These are phyloP conservation scores for Halisarca cf. caerulea DNA, from an alignment of 37 sponge, comb jelly and placozoan species.

Conservation along the genomic window DNA sequence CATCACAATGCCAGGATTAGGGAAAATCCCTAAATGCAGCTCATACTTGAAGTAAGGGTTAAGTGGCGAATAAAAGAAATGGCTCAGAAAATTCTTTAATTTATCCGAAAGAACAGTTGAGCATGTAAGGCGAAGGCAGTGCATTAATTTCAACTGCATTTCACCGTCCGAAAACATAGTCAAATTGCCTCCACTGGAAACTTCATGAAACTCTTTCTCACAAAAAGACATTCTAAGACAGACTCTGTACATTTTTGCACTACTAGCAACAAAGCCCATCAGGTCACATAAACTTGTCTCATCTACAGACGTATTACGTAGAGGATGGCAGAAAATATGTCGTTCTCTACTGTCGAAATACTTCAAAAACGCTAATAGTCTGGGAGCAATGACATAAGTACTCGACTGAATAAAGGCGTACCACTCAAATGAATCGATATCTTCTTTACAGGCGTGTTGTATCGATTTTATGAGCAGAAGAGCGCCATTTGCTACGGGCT, in stretches of 20 bases:
- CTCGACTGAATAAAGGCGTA: neutral
- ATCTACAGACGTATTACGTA: too few relatives aligned
- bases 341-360: neutral
- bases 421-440: neutral
- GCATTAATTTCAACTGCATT: neutral
- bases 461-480: neutral
- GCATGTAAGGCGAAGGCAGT: neutral
- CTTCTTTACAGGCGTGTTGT: neutral
- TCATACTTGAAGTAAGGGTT: neutral
- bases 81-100: neutral
- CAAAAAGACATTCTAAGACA: neutral
- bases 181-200: neutral
- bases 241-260: neutral
- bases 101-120: neutral
- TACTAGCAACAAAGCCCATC: conserved; percentile 6
- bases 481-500: too few relatives aligned
- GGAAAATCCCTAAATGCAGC: neutral
- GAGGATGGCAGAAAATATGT: neutral
- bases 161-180: neutral
- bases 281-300: neutral
- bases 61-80: neutral
- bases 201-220: neutral
- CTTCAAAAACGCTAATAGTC: neutral
- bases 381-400: neutral
- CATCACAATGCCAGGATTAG: neutral